phyloP scores from a whole-genome alignment of 2,797 vertebrate species.

The Echiichthys vipera region DNA sequence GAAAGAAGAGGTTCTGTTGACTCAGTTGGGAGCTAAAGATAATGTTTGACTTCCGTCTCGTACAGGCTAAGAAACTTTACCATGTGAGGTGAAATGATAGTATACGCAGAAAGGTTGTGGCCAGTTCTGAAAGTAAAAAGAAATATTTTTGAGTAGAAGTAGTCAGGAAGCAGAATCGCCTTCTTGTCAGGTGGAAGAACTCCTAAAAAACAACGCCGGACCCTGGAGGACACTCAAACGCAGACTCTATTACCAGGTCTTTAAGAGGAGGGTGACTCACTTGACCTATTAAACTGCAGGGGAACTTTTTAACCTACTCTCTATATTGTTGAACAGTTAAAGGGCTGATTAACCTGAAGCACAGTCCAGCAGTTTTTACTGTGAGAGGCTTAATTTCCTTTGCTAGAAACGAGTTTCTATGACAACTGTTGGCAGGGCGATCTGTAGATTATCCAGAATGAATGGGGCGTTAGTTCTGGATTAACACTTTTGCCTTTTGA shows the following conservation, averaged over 20 bases:
- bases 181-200: background rate
- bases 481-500: too few species aligned
- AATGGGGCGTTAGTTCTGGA: too few species aligned
- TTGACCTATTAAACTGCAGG: background rate
- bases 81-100: constrained; percentile 22
- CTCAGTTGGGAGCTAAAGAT: constrained; percentile 41
- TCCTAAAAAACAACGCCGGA: too few species aligned
- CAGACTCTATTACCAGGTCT: background rate
- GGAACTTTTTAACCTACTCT: background rate
- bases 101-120: background rate
- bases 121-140: background rate
- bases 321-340: background rate
- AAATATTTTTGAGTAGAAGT: background rate
- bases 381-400: background rate
- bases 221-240: background rate
- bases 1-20: constrained; percentile 27
- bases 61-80: constrained; percentile 25
- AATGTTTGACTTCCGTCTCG: constrained; percentile 52
- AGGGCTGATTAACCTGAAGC: background rate
- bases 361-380: background rate
- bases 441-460: background rate
- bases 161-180: background rate
- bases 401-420: background rate
- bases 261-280: background rate
- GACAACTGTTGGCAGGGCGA: background rate